These are phyloP conservation scores for Apamea sordens DNA, from an alignment of 2,888 invertebrate genomes.

Conservation along the genomic window DNA sequence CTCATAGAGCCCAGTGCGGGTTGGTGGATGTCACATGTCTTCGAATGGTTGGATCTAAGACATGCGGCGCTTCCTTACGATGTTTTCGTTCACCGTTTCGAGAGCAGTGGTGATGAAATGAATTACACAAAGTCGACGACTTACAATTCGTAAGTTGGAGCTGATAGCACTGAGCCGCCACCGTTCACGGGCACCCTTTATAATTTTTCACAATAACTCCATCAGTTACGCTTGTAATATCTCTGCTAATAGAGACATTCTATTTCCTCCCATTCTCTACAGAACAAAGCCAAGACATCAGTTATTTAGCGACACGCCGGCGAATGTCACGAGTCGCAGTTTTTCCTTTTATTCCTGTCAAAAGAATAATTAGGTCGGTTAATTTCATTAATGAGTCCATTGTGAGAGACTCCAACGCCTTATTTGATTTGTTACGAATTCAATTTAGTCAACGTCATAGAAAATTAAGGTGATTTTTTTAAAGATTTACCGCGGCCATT, in stretches of 20 bases:
- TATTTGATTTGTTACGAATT: constrained; percentile 80
- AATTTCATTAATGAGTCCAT: constrained; percentile 83
- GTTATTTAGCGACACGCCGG: constrained; percentile 48
- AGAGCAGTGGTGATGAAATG: no score
- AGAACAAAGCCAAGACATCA: constrained; percentile 46
- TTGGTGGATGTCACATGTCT: no score
- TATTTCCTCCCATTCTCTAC: constrained; percentile 9
- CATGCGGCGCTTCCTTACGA: no score
- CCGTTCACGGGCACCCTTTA: not conserved
- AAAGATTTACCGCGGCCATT: constrained; percentile 44
- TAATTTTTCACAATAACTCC: not conserved
- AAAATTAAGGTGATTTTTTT: constrained; percentile 58
- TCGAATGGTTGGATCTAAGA: no score
- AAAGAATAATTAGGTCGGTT: constrained; percentile 84
- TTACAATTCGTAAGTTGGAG: no score
- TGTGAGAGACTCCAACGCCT: constrained; percentile 70
- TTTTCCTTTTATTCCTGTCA: constrained; percentile 61
- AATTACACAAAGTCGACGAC: no score
- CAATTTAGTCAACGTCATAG: constrained; percentile 60
- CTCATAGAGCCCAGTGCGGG: no score
- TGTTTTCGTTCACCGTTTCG: no score
- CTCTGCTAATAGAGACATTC: constrained; percentile 22
- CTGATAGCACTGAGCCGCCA: no score
- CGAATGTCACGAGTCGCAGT: constrained; percentile 59
- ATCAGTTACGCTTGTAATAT: not conserved